Evolutionary conservation across 2,113 vertebrate species (phyloP).

Genomic region (Aspiorhynchus laticeps): DNA sequence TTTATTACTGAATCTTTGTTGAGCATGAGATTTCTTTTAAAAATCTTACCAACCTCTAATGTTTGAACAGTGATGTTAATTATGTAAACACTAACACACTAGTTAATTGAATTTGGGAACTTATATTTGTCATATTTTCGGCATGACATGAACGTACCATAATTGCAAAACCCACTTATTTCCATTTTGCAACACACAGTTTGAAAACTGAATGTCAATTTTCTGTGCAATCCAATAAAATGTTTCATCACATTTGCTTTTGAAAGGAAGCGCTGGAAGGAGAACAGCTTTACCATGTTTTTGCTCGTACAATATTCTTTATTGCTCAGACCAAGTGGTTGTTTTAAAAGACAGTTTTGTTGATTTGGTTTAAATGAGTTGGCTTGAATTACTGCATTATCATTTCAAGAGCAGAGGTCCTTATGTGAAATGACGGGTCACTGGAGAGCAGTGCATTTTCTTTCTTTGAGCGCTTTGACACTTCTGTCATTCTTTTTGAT

Average conservation of each 20-base stretch:
- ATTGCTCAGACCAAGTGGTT: conserved; percentile 15
- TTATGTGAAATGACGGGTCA: conserved; percentile 37
- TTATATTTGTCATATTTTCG: not conserved
- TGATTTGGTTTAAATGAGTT: conserved; percentile 34
- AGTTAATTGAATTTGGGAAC: not conserved
- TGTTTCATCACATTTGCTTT: not conserved
- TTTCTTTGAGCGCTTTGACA: not conserved
- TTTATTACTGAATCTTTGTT: not conserved
- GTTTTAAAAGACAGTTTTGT: not conserved
- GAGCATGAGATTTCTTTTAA: not conserved
- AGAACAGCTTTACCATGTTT: conserved; percentile 5
- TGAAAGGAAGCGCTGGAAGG: not conserved
- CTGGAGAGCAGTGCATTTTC: conserved; percentile 33
- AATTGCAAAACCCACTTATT: not conserved
- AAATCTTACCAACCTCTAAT: not conserved
- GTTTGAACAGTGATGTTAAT: not conserved
- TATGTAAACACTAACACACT: not conserved
- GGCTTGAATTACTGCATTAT: conserved; percentile 44
- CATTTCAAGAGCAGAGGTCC: conserved; percentile 36
- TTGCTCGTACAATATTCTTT: conserved; percentile 5
- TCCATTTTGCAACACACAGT: not conserved
- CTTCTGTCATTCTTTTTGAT: conserved; percentile 18
- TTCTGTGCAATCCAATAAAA: not conserved
- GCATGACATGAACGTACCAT: not conserved
- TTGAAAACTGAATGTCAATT: not conserved